Percentiles rank a stretch among this genome's conserved stretches.
Conservation (phyloP, 2,888 invertebrate species). For the Nemapogon koenigi region DNA sequence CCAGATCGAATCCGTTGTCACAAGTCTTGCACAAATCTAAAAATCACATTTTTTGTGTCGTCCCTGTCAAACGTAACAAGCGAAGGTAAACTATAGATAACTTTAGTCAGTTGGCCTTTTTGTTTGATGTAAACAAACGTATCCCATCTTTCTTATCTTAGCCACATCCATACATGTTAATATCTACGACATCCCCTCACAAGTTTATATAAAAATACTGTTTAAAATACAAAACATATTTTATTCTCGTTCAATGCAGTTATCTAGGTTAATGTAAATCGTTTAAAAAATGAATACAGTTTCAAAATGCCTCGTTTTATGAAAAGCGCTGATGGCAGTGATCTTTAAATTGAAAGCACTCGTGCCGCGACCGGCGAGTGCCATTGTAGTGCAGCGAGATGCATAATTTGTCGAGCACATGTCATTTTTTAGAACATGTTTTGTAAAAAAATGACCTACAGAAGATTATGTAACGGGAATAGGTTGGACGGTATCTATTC, state of each 20-base stretch:
- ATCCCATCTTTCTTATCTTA: constrained; percentile 53
- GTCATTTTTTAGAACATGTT: constrained; percentile 36
- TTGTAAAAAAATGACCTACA: constrained; percentile 53
- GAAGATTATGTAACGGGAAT: constrained; percentile 46
- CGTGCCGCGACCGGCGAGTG: constrained; percentile 34
- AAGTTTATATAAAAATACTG: no score
- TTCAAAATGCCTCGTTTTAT: no score
- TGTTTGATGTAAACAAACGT: constrained; percentile 57
- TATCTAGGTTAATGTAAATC: no score
- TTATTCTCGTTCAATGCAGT: no score
- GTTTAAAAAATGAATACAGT: no score
- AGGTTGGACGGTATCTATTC: constrained; percentile 45
- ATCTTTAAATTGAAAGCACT: constrained; percentile 33
- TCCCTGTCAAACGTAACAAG: constrained; percentile 44
- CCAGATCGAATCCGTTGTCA: constrained; percentile 44
- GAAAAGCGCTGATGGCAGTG: no score
- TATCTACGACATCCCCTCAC: no score
- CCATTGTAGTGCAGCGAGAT: constrained; percentile 54
- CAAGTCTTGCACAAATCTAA: constrained; percentile 63
- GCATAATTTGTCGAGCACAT: constrained; percentile 62
- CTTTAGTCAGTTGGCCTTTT: constrained; percentile 47
- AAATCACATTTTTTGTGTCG: constrained; percentile 56
- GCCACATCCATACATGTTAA: no score
- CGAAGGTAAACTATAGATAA: constrained; percentile 35
- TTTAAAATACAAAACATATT: no score